A percentile compares a stretch with the other conserved stretches of the same genome.
phyloP scores from a whole-genome alignment of 1,140 invertebrate genomes.

The Homarus americanus region DNA sequence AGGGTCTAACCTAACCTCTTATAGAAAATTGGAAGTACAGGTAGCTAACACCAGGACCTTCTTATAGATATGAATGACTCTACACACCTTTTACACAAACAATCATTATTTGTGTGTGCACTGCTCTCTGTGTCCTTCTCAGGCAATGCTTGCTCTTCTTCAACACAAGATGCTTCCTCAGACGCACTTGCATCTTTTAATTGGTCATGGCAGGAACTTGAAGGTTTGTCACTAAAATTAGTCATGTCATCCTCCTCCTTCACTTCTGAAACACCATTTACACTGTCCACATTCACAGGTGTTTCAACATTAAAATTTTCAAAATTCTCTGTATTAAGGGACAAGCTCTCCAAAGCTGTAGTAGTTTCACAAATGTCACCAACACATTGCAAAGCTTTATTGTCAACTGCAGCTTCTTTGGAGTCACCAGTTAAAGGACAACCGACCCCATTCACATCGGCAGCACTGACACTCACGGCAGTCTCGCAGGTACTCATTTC shows the following conservation, averaged over 20 bases:
- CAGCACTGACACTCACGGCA: neutral
- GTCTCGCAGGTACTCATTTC: neutral
- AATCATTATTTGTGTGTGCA: conserved; percentile 19
- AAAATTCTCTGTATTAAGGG: neutral
- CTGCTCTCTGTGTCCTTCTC: neutral
- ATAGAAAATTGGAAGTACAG: too few species aligned
- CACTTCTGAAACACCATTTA: neutral
- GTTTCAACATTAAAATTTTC: neutral
- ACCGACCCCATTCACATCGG: neutral
- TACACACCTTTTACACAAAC: conserved; percentile 31
- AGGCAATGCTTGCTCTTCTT: neutral
- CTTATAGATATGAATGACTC: too few species aligned
- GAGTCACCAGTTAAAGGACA: neutral
- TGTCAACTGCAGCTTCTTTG: neutral
- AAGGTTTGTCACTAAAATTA: neutral
- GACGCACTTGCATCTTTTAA: neutral
- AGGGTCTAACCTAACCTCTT: too few species aligned
- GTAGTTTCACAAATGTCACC: conserved; percentile 20
- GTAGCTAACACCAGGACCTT: too few species aligned
- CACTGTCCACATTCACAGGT: neutral
- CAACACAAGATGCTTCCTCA: neutral
- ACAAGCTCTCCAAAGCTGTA: conserved; percentile 30
- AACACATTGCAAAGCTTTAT: neutral
- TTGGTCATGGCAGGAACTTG: neutral
- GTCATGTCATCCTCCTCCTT: neutral